Base-by-base conservation (phyloP, 2,888 invertebrate genomes). In the Drosophila austrosaltans region DNA sequence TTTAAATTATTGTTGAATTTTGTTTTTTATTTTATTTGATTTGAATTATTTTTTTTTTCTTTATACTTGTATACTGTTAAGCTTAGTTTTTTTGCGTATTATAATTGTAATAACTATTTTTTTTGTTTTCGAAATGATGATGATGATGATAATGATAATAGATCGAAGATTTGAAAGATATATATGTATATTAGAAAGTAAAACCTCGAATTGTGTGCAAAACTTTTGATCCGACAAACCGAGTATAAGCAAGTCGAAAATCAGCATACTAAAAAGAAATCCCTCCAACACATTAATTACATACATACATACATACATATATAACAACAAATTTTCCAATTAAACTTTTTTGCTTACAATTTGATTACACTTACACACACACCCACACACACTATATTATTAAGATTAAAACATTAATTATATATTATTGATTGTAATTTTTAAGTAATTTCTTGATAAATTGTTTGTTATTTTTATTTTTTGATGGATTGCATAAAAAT, bases 1-100 rank as follows among this genome's bases (percentile, higher is more conserved):
- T 85, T 82, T 89, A 84, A 87, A 88, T 87, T 87, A 89, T 90
- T 90, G 89, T 89, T 83, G 83, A 90, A 89, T 89, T 90, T 90
- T 90, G 88, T 87, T 82, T 75, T 79, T 77, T 78, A 72, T 75
- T 84, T 81, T 76, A 89, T 89, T 90, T 90, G 86, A 86, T 87
- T 82, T 48, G 22, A 48, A 12, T 48, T 48, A 61, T 56, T 63
- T 72, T 71, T 77, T 71, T 72, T 65, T 54, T 71, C 44, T 65
- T 54, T 71, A 44, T 76, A 69, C 62, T 72, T 76, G 71, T 76
- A 79, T 66, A 74, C 76, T 79, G 70, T 73, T 79, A 72, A 66
- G 76, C 65, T 66, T 78, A 69, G 75, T 74, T 75, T 69, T 74
- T 65, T 22, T 69, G 25, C 58, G 39, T 58, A 58, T 58, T 58